Percentiles rank a stretch among this genome's conserved stretches.
These are phyloP conservation scores for Alauda arvensis DNA, from an alignment of 2,797 vertebrate genomes.

Conservation along the genomic window DNA sequence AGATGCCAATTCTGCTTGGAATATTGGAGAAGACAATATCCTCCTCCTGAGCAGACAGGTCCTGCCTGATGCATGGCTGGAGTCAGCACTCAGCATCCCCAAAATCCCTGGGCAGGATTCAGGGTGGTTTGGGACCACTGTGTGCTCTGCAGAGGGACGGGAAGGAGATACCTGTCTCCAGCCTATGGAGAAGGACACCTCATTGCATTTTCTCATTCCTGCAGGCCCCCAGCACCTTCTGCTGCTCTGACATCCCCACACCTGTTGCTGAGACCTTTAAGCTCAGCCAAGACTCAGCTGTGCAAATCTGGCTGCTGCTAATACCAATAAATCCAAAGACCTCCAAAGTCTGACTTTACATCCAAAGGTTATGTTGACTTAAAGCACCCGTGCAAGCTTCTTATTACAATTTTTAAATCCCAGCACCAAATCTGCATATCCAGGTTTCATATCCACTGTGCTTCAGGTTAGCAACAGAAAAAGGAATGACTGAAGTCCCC, in stretches of 20 bases:
- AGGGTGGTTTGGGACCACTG: not conserved
- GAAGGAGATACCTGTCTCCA: not conserved
- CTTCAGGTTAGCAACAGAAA: not conserved
- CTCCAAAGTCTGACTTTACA: conserved; percentile 8
- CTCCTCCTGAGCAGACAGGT: not conserved
- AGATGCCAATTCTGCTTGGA: conserved; percentile 36
- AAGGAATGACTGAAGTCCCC: not conserved
- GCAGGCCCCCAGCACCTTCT: not conserved
- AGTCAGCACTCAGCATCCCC: not conserved
- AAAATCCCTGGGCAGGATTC: rapidly evolving
- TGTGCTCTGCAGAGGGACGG: rapidly evolving
- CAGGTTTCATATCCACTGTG: not conserved
- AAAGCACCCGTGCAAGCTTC: not conserved
- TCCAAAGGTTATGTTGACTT: conserved; percentile 25
- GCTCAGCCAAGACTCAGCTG: conserved; percentile 10
- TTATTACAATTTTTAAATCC: conserved; percentile 2
- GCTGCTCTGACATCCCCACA: not conserved
- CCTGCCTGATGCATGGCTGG: rapidly evolving
- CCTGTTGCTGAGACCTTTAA: not conserved
- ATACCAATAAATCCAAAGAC: conserved; percentile 21
- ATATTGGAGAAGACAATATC: not conserved
- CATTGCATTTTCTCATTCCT: not conserved
- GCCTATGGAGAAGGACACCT: not conserved
- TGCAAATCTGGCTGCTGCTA: conserved; percentile 31
- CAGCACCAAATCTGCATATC: not conserved